Percentiles rank a stretch among this genome's conserved stretches.
Conservation (phyloP, 2,113 vertebrate species). For the Megaptera novaeangliae region DNA sequence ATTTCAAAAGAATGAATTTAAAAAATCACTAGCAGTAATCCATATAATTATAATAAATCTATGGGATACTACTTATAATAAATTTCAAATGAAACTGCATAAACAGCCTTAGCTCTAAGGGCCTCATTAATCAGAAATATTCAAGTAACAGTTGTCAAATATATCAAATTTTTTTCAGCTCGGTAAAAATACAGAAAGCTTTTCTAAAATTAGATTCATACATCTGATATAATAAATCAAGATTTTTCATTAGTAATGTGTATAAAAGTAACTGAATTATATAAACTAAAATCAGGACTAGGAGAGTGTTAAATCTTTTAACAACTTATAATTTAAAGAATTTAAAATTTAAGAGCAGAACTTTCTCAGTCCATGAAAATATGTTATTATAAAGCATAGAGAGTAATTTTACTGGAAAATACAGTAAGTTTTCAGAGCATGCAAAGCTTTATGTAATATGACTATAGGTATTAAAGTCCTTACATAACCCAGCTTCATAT, state of each 20-base stretch:
- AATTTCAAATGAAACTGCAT: constrained; percentile 33
- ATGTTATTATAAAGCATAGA: background rate
- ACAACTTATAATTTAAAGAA: constrained; percentile 28
- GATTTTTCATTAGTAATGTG: constrained; percentile 50
- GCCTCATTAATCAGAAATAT: constrained; percentile 51
- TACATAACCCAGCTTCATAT: background rate
- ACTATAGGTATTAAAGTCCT: background rate
- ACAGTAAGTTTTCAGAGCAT: constrained; percentile 11
- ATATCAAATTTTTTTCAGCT: constrained; percentile 41
- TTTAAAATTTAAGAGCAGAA: constrained; percentile 42
- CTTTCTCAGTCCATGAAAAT: constrained; percentile 29
- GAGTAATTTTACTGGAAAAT: constrained; percentile 5
- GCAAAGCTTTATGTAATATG: background rate
- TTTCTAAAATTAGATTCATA: constrained; percentile 63
- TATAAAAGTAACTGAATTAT: constrained; percentile 54
- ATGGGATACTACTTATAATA: constrained; percentile 10
- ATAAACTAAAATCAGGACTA: constrained; percentile 56
- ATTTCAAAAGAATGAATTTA: constrained; percentile 1
- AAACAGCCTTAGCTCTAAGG: constrained; percentile 41
- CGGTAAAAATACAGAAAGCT: background rate
- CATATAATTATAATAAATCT: constrained; percentile 16
- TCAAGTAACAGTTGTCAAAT: constrained; percentile 35
- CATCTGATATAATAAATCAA: constrained; percentile 51
- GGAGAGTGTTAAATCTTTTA: constrained; percentile 16
- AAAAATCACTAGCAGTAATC: background rate